These are phyloP conservation scores for Lissonota sp. DNA, from an alignment of 2,888 invertebrate genomes.

Conservation along the genomic window DNA sequence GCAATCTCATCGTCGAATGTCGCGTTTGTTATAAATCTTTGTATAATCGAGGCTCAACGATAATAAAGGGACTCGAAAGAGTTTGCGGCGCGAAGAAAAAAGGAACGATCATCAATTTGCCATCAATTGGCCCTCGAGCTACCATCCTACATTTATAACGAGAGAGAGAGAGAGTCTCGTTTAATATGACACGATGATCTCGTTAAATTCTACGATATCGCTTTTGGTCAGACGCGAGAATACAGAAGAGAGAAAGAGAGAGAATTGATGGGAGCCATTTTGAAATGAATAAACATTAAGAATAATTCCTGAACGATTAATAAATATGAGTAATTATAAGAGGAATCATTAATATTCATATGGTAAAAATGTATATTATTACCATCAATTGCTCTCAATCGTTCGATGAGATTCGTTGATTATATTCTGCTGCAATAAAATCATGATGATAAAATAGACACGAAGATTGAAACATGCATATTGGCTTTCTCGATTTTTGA, in stretches of 20 bases:
- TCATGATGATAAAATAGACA: too few relatives aligned
- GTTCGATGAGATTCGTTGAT: too few relatives aligned
- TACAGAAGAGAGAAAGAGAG: too few relatives aligned
- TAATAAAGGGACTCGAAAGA: conserved; percentile 30
- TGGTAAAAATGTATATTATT: too few relatives aligned
- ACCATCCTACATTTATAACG: neutral
- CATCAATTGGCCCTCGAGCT: conserved; percentile 35
- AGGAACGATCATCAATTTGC: conserved; percentile 26
- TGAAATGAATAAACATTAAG: neutral
- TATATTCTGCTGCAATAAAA: too few relatives aligned
- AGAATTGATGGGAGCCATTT: neutral
- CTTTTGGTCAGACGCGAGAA: neutral
- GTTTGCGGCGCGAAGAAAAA: neutral
- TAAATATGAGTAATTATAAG: too few relatives aligned
- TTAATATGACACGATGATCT: conserved; percentile 27
- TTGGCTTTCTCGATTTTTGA: too few relatives aligned
- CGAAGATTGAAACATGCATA: too few relatives aligned
- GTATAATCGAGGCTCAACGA: conserved; percentile 25
- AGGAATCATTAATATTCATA: too few relatives aligned
- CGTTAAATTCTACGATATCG: conserved; percentile 48
- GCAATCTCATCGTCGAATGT: too few relatives aligned
- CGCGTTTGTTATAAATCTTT: conserved; percentile 15
- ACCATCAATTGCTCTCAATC: too few relatives aligned
- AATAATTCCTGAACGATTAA: neutral
- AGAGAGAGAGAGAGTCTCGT: too few relatives aligned